A percentile compares a stretch with the other conserved stretches of the same genome.
phyloP scores from a whole-genome alignment of 2,797 vertebrate species.

The Borostomias antarcticus region DNA sequence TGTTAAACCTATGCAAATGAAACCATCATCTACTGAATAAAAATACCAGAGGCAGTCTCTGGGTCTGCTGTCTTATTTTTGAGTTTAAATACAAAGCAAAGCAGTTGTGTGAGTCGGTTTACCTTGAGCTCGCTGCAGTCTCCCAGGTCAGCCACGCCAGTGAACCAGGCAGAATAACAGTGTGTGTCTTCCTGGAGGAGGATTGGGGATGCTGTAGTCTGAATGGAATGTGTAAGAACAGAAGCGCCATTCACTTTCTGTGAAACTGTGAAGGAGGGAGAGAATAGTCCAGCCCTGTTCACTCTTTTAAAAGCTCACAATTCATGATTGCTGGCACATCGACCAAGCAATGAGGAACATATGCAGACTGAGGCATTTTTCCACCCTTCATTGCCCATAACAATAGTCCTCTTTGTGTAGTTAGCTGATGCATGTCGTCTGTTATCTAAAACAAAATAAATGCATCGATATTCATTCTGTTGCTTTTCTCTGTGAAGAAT shows the following conservation, averaged over 20 bases:
- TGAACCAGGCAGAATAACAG: conserved; percentile 5
- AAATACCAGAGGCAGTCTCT: no score
- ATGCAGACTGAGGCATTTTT: background rate
- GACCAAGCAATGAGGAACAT: background rate
- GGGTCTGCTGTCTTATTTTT: no score
- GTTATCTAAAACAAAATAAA: background rate
- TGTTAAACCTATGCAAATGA: no score
- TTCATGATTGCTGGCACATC: conserved; percentile 15
- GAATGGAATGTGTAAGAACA: conserved; percentile 43
- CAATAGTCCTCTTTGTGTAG: background rate
- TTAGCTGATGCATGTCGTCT: background rate
- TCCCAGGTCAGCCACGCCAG: background rate
- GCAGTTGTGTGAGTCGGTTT: conserved; percentile 10
- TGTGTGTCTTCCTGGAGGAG: conserved; percentile 15
- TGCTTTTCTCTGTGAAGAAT: background rate
- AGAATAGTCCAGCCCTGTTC: conserved; percentile 17
- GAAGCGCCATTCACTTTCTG: conserved; percentile 28
- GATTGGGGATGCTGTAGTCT: conserved; percentile 14
- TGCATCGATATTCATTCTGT: background rate
- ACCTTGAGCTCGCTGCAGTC: conserved; percentile 32
- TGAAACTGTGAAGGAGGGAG: conserved; percentile 27
- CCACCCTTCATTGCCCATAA: background rate
- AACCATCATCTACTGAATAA: no score
- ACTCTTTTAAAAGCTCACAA: conserved; percentile 12
- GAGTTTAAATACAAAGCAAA: no score